These are phyloP conservation scores for Cryptomyrus ogoouensis DNA, from an alignment of 2,113 vertebrate species.

Conservation along the genomic window DNA sequence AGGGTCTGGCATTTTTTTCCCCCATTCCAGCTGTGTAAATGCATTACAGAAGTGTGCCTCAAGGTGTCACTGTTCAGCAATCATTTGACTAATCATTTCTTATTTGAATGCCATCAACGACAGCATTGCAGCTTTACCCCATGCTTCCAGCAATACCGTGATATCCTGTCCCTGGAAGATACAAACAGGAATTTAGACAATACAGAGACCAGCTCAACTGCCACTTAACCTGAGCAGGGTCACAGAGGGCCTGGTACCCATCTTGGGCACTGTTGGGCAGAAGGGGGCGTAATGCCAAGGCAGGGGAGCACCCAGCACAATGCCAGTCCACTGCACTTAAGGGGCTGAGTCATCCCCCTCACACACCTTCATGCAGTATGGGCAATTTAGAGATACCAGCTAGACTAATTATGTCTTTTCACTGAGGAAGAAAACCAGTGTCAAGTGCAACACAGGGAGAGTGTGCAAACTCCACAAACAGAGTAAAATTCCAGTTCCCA, in stretches of 20 bases:
- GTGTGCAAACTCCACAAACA: background rate
- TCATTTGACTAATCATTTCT: background rate
- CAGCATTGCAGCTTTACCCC: background rate
- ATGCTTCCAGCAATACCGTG: background rate
- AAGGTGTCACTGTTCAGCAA: background rate
- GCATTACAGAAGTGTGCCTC: background rate
- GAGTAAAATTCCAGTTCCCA: background rate
- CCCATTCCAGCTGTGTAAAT: background rate
- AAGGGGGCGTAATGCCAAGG: background rate
- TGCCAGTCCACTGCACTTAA: background rate
- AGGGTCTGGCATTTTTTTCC: background rate
- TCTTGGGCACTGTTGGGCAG: background rate
- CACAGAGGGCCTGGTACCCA: background rate
- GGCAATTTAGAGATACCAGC: background rate
- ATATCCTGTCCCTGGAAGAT: background rate
- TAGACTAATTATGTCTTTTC: background rate
- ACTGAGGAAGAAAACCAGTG: background rate
- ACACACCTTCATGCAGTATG: background rate
- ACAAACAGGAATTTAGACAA: background rate
- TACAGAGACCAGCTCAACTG: background rate
- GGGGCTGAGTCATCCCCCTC: background rate
- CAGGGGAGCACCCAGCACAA: background rate
- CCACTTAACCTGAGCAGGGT: background rate
- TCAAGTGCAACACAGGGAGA: background rate
- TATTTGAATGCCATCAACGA: background rate